These are phyloP conservation scores for Phocoena sinus DNA, from an alignment of 2,113 vertebrate genomes.

Conservation along the genomic window DNA sequence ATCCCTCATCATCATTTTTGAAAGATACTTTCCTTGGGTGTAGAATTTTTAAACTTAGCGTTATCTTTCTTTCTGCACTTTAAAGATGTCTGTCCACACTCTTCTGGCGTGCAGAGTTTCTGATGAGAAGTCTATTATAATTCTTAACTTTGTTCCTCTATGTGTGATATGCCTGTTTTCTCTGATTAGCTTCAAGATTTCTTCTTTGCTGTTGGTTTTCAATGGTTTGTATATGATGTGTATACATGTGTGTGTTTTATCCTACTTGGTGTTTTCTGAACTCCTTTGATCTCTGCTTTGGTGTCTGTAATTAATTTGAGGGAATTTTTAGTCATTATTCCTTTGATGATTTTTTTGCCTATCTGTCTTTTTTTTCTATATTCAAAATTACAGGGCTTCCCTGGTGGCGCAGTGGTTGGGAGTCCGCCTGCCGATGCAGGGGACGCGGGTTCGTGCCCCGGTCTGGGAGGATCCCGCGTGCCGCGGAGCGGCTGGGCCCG, in stretches of 20 bases:
- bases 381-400: background rate
- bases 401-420: too few relatives aligned
- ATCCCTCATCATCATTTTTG: background rate
- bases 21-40: background rate
- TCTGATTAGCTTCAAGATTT: background rate
- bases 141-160: background rate
- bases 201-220: background rate
- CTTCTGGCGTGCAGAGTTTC: background rate
- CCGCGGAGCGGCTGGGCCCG: too few relatives aligned
- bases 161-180: background rate
- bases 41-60: background rate
- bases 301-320: background rate
- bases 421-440: too few relatives aligned
- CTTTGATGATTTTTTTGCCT: background rate
- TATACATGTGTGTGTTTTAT: background rate
- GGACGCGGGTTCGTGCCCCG: too few relatives aligned
- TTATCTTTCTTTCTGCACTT: background rate
- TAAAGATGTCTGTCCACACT: background rate
- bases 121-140: background rate
- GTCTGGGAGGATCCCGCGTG: too few relatives aligned
- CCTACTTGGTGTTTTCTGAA: background rate
- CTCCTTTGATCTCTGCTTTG: background rate
- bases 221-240: background rate
- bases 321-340: background rate
- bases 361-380: background rate